phyloP scores from a whole-genome alignment of 2,113 vertebrate genomes.

The Sterrhoptilus dennistouni region DNA sequence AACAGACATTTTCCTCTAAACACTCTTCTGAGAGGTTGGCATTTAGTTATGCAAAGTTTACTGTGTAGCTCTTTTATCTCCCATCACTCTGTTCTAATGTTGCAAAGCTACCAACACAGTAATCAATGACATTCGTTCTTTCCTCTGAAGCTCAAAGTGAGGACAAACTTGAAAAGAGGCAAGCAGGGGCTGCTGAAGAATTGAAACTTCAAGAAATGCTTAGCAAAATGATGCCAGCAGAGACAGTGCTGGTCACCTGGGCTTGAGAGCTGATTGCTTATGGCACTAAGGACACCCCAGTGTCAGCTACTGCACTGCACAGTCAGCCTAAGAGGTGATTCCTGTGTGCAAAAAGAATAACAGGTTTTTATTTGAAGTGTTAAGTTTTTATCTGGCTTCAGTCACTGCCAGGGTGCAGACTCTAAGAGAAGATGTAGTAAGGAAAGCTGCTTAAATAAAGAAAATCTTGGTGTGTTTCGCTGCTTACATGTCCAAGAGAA shows the following conservation, averaged over 20 bases:
- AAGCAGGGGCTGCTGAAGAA: background rate
- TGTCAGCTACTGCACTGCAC: background rate
- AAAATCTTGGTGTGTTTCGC: background rate
- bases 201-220: background rate
- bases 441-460: background rate
- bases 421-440: background rate
- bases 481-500: background rate
- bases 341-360: background rate
- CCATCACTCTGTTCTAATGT: background rate
- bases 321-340: background rate
- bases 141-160: background rate
- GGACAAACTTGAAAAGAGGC: background rate
- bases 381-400: background rate
- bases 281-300: background rate
- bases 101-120: background rate
- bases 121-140: background rate
- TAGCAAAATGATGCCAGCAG: background rate
- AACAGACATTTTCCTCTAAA: background rate
- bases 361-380: background rate
- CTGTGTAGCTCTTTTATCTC: background rate
- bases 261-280: background rate
- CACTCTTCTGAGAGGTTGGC: background rate
- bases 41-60: constrained; percentile 18
- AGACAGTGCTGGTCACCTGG: background rate
- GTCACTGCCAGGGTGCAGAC: background rate